phyloP scores from a whole-genome alignment of 2,113 vertebrate species.

The Empidonax traillii region DNA sequence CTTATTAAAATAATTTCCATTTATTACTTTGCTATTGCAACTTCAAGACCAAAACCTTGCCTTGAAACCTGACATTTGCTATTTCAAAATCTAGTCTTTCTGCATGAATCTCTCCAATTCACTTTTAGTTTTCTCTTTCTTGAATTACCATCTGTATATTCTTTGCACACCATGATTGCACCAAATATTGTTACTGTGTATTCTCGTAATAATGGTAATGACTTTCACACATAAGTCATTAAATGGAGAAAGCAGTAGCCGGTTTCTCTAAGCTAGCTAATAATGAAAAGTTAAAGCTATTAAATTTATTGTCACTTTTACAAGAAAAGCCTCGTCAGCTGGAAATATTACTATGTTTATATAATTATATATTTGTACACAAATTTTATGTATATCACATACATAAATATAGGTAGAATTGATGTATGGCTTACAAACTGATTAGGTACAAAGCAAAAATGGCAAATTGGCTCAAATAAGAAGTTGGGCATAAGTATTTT shows the following conservation, averaged over 20 bases:
- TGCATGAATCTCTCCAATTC: neutral
- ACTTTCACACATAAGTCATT: neutral
- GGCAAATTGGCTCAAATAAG: neutral
- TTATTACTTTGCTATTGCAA: neutral
- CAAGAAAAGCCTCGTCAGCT: neutral
- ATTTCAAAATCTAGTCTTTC: neutral
- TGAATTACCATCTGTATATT: neutral
- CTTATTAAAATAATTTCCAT: neutral
- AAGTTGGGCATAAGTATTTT: neutral
- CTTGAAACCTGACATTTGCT: neutral
- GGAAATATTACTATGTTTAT: neutral
- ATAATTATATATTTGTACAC: neutral
- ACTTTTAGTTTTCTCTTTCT: neutral
- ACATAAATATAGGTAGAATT: neutral
- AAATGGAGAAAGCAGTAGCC: neutral
- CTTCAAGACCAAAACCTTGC: neutral
- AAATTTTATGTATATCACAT: neutral
- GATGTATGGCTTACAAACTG: neutral
- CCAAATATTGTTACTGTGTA: neutral
- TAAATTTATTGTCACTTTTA: neutral
- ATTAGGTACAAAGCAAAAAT: neutral
- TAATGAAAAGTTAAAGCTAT: neutral
- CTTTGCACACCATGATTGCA: neutral
- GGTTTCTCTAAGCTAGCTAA: neutral
- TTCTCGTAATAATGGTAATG: neutral